Evolutionary conservation across 2,113 vertebrate genomes (phyloP).

Genomic region (Engystomops pustulosus): DNA sequence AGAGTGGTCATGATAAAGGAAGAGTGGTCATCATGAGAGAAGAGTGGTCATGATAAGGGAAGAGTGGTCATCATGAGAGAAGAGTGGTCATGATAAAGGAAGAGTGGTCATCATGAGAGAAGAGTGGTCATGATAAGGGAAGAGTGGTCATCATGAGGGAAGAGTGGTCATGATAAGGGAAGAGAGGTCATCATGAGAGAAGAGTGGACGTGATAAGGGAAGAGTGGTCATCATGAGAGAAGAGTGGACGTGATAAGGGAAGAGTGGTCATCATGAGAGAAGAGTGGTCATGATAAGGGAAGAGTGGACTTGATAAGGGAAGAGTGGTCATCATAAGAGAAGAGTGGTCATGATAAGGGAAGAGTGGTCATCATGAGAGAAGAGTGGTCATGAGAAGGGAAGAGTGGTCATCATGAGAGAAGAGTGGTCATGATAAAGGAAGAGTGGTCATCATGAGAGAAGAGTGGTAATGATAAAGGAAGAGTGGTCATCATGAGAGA

Average conservation of each 20-base stretch:
- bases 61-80: not conserved
- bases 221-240: not conserved
- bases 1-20: not conserved
- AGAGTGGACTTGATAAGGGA: too few relatives aligned
- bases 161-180: not conserved
- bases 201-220: not conserved
- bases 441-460: too few relatives aligned
- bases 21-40: not conserved
- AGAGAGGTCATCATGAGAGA: not conserved
- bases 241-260: not conserved
- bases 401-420: too few relatives aligned
- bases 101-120: not conserved
- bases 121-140: not conserved
- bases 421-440: too few relatives aligned
- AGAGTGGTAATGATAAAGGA: too few relatives aligned
- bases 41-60: not conserved
- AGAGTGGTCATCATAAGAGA: too few relatives aligned
- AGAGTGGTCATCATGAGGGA: not conserved
- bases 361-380: too few relatives aligned
- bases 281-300: too few relatives aligned
- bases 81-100: not conserved
- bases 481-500: too few relatives aligned
- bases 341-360: too few relatives aligned
- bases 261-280: too few relatives aligned
- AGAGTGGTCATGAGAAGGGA: too few relatives aligned